Percentiles rank a stretch among this genome's conserved stretches.
Evolutionary conservation across 2,113 vertebrate species (phyloP).

Genomic region (Melanerpes aurifrons): DNA sequence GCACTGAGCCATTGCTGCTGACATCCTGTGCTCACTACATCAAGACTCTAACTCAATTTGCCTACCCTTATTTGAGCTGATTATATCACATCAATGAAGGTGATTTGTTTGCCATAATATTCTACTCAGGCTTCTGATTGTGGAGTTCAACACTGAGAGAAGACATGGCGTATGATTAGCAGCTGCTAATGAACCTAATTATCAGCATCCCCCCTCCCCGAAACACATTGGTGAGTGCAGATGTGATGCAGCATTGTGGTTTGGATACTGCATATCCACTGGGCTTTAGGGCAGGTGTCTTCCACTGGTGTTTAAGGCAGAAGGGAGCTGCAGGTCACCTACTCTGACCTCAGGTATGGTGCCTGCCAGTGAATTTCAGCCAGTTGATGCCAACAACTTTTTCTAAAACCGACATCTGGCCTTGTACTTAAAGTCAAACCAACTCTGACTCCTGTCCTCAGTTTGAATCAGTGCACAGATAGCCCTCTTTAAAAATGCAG

Average conservation of each 20-base stretch:
- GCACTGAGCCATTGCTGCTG: not conserved
- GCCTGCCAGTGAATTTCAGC: not conserved
- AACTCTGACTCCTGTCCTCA: not conserved
- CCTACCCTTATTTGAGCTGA: not conserved
- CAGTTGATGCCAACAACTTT: not conserved
- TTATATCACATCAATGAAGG: not conserved
- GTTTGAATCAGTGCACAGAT: not conserved
- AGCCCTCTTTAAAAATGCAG: not conserved
- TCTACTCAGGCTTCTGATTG: not conserved
- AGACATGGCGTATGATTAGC: not conserved
- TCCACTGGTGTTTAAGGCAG: not conserved
- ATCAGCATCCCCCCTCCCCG: not conserved
- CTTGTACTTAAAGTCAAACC: not conserved
- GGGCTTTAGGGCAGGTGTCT: not conserved
- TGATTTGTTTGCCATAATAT: not conserved
- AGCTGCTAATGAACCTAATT: conserved; percentile 16
- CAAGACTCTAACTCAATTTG: not conserved
- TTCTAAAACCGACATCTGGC: not conserved
- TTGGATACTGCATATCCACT: not conserved
- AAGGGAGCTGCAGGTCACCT: not conserved
- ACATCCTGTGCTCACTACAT: not conserved
- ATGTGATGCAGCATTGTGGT: not conserved
- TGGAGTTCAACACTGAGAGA: not conserved
- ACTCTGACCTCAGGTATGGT: not conserved
- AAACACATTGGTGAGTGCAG: not conserved